Evolutionary conservation across 2,888 invertebrate genomes (phyloP), one percentile per base, ranked within the genome.

Genomic region (Cataglyphis livida): DNA sequence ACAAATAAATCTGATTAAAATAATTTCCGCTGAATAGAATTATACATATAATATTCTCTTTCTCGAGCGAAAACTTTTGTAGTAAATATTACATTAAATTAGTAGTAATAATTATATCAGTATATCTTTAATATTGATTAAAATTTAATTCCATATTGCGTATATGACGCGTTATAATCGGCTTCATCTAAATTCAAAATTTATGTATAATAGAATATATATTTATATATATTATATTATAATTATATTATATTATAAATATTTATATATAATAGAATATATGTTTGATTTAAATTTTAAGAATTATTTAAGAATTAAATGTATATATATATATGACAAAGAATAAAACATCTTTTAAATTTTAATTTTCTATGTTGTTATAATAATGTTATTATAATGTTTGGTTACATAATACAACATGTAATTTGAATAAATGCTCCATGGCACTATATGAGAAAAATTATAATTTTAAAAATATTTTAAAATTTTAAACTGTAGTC

Each of bases 41-140:
- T 74, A 64, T 48, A 44, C 1, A 28, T 9, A 4, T 25, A n/a
- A 54, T 35, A 66, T 51, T 44, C 21, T 51, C 10, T 51, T 68
- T 68, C 51, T 35, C 68, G 35, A 35, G 35, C 38, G 0, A 75
- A 64, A 75, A 75, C 68, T 51, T 48, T 64, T 64, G 3, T n/a
- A 28, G 28, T 62, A 74, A 62, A 64, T 62, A 44, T 44, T 74
- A 44, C 9, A 74, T 74, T 74, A 74, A 62, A 44, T 44, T 74
- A 3, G 21, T 62, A 44, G 25, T 62, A 74, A n/a, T 61, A 54
- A 35, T 38, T 44, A 44, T 41, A 62, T 32, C 59, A 38, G 59
- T 38, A 28, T 61, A 28, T 15, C 25, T 25, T 25, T 25, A 25
- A 25, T 25, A 25, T 1, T 25, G 25, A 25, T 25, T 25, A 25